Conservation (phyloP, 2,113 vertebrate species). For the Globicephala melas region DNA sequence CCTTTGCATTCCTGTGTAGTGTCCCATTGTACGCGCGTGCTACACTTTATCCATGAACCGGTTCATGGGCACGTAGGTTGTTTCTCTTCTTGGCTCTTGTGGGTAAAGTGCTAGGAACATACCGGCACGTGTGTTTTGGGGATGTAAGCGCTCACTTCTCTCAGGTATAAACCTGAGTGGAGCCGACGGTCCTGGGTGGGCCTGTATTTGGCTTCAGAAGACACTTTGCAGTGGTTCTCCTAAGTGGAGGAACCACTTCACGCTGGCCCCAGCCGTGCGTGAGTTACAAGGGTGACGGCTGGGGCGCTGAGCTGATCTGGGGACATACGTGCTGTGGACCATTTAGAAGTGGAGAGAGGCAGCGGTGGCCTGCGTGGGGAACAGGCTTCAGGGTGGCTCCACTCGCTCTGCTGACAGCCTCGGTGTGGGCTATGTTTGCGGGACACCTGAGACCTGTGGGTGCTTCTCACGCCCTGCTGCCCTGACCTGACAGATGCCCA, state of each 20-base stretch:
- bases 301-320: neutral
- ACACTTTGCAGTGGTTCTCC: neutral
- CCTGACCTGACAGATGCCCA: neutral
- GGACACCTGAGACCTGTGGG: neutral
- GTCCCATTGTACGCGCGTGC: rapidly evolving
- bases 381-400: neutral
- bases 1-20: rapidly evolving
- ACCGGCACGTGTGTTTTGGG: rapidly evolving
- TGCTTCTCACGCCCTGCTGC: neutral
- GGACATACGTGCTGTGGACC: neutral
- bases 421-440: rapidly evolving
- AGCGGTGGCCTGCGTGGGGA: neutral
- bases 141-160: rapidly evolving
- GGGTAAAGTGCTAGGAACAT: neutral
- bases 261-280: rapidly evolving
- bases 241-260: neutral
- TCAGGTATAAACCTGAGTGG: neutral
- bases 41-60: too few relatives aligned
- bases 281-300: neutral
- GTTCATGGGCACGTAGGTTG: neutral
- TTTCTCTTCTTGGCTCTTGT: neutral
- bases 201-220: rapidly evolving
- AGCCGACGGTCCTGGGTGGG: neutral
- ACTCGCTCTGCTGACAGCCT: neutral
- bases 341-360: neutral